A percentile compares a stretch with the other conserved stretches of the same genome.
Evolutionary conservation across 2,797 vertebrate species (phyloP).

Genomic region (Triplophysa bombifrons): DNA sequence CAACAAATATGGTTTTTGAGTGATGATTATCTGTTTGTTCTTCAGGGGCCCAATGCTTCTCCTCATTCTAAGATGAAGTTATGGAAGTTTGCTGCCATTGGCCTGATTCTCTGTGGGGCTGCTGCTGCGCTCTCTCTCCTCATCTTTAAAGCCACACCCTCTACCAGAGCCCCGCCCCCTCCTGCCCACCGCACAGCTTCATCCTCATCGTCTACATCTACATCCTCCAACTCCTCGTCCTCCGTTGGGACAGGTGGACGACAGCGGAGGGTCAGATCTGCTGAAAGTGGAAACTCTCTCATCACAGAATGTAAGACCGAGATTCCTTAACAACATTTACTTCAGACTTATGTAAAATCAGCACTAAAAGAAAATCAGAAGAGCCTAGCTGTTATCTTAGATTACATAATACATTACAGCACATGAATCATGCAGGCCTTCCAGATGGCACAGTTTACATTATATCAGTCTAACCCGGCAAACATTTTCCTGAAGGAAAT

Average conservation of each 20-base stretch:
- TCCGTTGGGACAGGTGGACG: slow-evolving; percentile 49
- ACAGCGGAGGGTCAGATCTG: slow-evolving; percentile 74
- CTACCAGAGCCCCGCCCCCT: slow-evolving; percentile 61
- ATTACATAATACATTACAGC: background rate
- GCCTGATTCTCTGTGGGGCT: slow-evolving; percentile 83
- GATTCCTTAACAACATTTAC: background rate
- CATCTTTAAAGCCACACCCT: slow-evolving; percentile 77
- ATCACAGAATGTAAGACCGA: slow-evolving; percentile 81
- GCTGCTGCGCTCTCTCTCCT: slow-evolving; percentile 80
- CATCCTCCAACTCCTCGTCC: slow-evolving; percentile 33
- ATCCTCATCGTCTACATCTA: slow-evolving; percentile 24
- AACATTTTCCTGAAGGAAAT: background rate
- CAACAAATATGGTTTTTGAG: background rate
- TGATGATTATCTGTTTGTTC: slow-evolving; percentile 60
- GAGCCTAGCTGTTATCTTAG: background rate
- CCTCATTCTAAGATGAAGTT: slow-evolving; percentile 86
- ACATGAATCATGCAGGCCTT: background rate
- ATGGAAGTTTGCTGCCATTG: slow-evolving; percentile 84
- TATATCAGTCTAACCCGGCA: background rate
- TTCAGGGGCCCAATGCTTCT: slow-evolving; percentile 79
- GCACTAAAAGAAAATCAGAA: background rate
- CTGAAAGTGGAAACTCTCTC: slow-evolving; percentile 71
- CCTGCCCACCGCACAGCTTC: slow-evolving; percentile 22
- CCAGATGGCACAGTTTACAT: background rate
- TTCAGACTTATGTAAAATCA: background rate